These are phyloP conservation scores for Sebastes taczanowskii DNA, from an alignment of 2,797 vertebrate species.

Conservation along the genomic window DNA sequence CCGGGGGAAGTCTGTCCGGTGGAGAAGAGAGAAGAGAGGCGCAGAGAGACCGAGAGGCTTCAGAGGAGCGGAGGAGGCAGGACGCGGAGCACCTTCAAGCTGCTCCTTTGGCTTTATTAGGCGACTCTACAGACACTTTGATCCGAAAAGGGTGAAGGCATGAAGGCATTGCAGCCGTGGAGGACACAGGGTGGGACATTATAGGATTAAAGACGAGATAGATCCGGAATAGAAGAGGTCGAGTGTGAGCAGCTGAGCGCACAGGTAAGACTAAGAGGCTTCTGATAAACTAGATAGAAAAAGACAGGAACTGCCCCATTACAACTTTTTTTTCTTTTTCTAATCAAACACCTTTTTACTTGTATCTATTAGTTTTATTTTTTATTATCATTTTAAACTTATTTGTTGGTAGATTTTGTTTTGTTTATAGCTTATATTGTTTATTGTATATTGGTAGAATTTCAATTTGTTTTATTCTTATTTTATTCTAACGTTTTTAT, in stretches of 20 bases:
- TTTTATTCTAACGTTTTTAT: too few species aligned
- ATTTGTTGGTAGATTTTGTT: background rate
- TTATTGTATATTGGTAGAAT: too few species aligned
- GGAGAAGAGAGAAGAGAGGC: slow-evolving; percentile 2
- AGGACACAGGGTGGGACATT: background rate
- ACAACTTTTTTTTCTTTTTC: slow-evolving; percentile 56
- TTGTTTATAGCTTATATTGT: too few species aligned
- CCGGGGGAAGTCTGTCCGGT: slow-evolving; percentile 78
- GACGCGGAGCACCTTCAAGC: slow-evolving; percentile 1
- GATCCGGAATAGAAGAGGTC: background rate
- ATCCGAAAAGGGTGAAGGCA: background rate
- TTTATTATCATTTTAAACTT: slow-evolving; percentile 1
- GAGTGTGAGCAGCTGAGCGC: slow-evolving; percentile 34
- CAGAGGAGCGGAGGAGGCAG: background rate
- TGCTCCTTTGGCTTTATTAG: background rate
- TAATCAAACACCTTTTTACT: background rate
- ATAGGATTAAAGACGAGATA: background rate
- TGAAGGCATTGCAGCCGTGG: background rate
- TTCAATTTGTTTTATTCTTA: too few species aligned
- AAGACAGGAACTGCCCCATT: background rate
- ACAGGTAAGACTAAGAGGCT: slow-evolving; percentile 58
- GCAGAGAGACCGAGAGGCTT: slow-evolving; percentile 4
- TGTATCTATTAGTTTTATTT: background rate
- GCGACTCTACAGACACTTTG: background rate
- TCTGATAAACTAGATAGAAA: background rate